Evolutionary conservation across 2,113 vertebrate species (phyloP), one percentile per base, ranked within the genome.

Genomic region (Macaca mulatta): DNA sequence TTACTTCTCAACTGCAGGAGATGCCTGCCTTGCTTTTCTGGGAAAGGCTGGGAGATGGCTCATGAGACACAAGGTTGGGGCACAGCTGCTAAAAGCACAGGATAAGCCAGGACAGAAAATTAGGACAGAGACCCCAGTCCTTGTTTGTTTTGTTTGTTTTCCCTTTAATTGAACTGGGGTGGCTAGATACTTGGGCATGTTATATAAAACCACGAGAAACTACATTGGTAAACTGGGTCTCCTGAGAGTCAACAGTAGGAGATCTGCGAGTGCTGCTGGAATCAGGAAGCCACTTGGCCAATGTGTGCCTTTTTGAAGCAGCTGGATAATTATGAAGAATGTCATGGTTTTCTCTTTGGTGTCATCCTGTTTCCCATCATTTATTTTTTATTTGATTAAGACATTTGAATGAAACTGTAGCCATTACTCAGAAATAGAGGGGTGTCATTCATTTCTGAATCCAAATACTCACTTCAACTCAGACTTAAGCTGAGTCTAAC

Each of bases 331-430:
- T 85, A 72, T 55, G 70, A 93, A 50, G 83, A 72, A 79, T 81
- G 48, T 32, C 52, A 27, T 94, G 89, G 55, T n/a, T 96, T 95
- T 43, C 45, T 93, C 27, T 25, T 93, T 80, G 77, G 45, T 97
- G 70, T 84, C 74, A 70, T 4, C 80, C 38, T 93, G 0, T 86
- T 97, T 93, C 69, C 78, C 7, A 43, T 88, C 85, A 89, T 95
- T 94, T 96, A 89, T 89, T 97, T 97, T 93, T 64, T 75, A 94
- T 80, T 97, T 84, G 50, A 96, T 97, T 92, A 97, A 75, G 94
- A 95, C 93, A 92, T 61, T 81, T 45, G 75, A 96, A 94, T 97
- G 95, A 95, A 96, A 93, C 64, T 67, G 9, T 3, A 52, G 57
- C 64, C 84, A 70, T 89, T 74, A 77, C 81, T 83, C 43, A 79